Conservation (phyloP, 1,140 invertebrate genomes). For the Lepidurus couesii region DNA sequence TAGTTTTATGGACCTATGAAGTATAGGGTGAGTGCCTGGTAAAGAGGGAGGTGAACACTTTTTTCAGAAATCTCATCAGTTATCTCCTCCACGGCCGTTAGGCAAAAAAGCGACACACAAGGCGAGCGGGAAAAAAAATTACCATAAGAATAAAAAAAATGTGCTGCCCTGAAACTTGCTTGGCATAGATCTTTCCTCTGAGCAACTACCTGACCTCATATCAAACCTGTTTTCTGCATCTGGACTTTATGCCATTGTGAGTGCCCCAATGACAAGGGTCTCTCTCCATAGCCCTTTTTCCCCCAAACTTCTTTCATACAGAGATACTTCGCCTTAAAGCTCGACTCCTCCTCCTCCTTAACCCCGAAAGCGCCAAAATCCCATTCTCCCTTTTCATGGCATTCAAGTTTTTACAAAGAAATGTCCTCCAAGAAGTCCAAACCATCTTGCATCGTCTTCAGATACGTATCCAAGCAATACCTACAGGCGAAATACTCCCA, state of each 20-base stretch:
- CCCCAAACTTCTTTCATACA: background rate
- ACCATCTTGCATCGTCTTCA: background rate
- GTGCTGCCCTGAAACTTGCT: background rate
- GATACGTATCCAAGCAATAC: background rate
- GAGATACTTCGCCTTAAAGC: background rate
- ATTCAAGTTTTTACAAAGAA: background rate
- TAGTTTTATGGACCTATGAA: background rate
- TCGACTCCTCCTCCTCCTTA: background rate
- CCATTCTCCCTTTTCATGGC: background rate
- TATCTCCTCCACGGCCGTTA: background rate
- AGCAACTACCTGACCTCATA: background rate
- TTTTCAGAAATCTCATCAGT: background rate
- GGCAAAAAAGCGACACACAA: too few relatives aligned
- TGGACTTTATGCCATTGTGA: background rate
- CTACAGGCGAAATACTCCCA: background rate
- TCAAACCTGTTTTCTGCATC: constrained; percentile 3
- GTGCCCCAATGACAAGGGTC: background rate
- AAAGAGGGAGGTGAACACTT: background rate
- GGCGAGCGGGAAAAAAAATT: too few relatives aligned
- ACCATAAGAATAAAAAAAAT: too few relatives aligned
- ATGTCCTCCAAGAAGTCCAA: background rate
- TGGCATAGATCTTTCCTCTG: background rate
- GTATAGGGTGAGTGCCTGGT: background rate
- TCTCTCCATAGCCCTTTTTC: background rate
- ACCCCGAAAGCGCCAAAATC: background rate